phyloP scores from a whole-genome alignment of 2,113 vertebrate species.

The Saimiri boliviensis region DNA sequence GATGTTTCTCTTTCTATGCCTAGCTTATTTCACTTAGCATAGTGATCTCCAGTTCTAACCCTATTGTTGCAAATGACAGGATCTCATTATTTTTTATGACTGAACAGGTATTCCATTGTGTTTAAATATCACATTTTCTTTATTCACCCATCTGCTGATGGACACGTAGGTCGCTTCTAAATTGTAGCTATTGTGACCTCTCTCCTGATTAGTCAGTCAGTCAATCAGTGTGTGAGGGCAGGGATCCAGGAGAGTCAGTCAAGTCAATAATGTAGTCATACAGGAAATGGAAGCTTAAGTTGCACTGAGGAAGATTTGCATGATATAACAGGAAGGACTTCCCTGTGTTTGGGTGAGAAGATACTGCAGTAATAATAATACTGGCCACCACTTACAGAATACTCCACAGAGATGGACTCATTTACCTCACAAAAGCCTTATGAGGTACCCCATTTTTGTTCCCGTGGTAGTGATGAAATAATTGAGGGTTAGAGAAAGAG shows the following conservation, averaged over 20 bases:
- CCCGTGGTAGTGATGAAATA: neutral
- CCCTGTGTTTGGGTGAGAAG: neutral
- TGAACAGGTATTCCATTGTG: too few relatives aligned
- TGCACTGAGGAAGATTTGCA: neutral
- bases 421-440: constrained; percentile 27
- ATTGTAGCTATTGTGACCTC: neutral
- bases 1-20: too few relatives aligned
- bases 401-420: neutral
- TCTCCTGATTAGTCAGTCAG: neutral
- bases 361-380: neutral
- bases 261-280: neutral
- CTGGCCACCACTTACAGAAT: neutral
- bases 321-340: neutral
- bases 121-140: too few relatives aligned
- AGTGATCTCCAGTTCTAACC: too few relatives aligned
- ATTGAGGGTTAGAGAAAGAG: neutral
- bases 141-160: too few relatives aligned
- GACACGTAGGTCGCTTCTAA: too few relatives aligned
- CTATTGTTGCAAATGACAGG: too few relatives aligned
- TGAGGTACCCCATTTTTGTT: neutral
- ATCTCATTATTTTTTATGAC: too few relatives aligned
- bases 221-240: neutral
- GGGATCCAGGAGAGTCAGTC: neutral
- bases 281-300: neutral
- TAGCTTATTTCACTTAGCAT: too few relatives aligned